A percentile compares a stretch with the other conserved stretches of the same genome.
phyloP scores from a whole-genome alignment of 2,888 invertebrate genomes.

The Macropis europaea region DNA sequence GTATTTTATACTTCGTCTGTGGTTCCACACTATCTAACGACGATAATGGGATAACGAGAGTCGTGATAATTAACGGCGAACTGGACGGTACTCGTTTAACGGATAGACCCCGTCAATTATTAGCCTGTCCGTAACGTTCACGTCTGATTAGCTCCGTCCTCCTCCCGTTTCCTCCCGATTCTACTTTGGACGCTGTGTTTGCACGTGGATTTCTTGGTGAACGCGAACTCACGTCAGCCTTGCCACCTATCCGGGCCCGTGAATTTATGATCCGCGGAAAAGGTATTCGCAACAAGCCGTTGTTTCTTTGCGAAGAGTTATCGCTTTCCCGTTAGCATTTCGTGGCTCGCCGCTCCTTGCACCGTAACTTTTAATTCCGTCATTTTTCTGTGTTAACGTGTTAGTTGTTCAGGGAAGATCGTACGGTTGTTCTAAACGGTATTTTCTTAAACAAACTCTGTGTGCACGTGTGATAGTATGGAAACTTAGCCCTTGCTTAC shows the following conservation, averaged over 20 bases:
- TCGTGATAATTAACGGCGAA: conserved; percentile 45
- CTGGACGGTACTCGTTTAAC: conserved; percentile 13
- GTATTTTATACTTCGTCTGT: no score
- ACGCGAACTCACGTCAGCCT: no score
- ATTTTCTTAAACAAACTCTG: no score
- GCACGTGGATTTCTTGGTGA: no score
- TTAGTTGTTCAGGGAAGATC: no score
- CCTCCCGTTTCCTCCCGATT: not conserved
- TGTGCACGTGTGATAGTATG: no score
- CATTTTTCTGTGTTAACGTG: no score
- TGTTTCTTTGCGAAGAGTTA: not conserved
- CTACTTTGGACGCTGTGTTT: no score
- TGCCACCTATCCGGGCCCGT: not conserved
- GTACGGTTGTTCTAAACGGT: no score
- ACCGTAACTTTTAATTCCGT: not conserved
- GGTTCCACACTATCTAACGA: conserved; percentile 46
- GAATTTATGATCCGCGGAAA: not conserved
- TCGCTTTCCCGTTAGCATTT: not conserved
- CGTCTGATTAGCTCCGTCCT: not conserved
- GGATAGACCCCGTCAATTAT: conserved; percentile 27
- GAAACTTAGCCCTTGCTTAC: no score
- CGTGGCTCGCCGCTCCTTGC: not conserved
- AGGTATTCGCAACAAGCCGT: not conserved
- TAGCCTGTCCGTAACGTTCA: conserved; percentile 1
- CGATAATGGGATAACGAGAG: conserved; percentile 59